Percentiles rank a stretch among this genome's conserved stretches.
phyloP scores from a whole-genome alignment of 2,888 invertebrate genomes.

The Acheta domesticus region DNA sequence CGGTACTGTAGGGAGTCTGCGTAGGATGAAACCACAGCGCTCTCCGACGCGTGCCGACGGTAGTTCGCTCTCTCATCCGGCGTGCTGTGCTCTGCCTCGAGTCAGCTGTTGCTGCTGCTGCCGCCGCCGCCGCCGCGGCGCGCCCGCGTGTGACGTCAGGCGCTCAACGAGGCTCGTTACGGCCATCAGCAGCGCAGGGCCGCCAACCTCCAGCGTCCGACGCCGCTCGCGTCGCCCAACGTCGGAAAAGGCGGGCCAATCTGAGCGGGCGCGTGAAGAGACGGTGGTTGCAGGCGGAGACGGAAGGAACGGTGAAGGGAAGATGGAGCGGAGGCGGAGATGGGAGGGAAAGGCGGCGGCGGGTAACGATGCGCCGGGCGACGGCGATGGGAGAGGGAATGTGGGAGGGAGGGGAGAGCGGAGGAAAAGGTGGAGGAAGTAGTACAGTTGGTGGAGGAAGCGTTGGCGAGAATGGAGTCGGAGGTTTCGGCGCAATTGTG shows the following conservation, averaged over 20 bases:
- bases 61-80: background rate
- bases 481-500: too few relatives aligned
- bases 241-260: background rate
- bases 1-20: too few relatives aligned
- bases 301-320: background rate
- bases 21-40: too few relatives aligned
- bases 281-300: background rate
- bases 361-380: background rate
- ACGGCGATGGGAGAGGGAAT: too few relatives aligned
- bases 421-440: too few relatives aligned
- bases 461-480: too few relatives aligned
- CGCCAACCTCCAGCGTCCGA: background rate
- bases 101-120: background rate
- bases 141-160: background rate
- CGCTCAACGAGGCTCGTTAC: slow-evolving; percentile 1
- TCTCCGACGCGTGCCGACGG: background rate
- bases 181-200: background rate
- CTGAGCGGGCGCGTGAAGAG: background rate
- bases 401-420: too few relatives aligned
- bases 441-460: too few relatives aligned
- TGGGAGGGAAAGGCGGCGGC: background rate
- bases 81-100: background rate
- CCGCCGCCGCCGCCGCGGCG: background rate
- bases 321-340: background rate
- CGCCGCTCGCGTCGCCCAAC: background rate